A percentile compares a stretch with the other conserved stretches of the same genome.
phyloP scores from a whole-genome alignment of 2,797 vertebrate species.

The Ambastaia sidthimunki region DNA sequence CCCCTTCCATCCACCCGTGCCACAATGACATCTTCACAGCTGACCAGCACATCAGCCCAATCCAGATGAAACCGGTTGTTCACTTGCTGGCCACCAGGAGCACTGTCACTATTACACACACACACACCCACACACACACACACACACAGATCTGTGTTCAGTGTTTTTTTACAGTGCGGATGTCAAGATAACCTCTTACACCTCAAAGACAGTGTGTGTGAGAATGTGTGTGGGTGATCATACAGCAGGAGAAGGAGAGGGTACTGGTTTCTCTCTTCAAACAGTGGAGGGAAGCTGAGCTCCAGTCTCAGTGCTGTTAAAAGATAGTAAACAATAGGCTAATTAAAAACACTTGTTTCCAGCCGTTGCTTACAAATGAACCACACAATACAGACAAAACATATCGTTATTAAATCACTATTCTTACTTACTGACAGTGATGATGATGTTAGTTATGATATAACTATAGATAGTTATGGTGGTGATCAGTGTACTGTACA shows the following conservation, averaged over 20 bases:
- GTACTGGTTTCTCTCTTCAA: constrained; percentile 71
- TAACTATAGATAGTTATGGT: no score
- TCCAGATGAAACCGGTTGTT: constrained; percentile 54
- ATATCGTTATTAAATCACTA: no score
- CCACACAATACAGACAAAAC: no score
- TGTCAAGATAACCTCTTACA: no score
- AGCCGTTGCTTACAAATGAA: no score
- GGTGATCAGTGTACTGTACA: no score
- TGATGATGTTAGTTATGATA: no score
- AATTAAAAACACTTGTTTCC: no score
- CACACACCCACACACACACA: not conserved
- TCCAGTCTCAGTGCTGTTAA: constrained; percentile 73
- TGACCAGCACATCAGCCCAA: constrained; percentile 61
- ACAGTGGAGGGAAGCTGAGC: constrained; percentile 69
- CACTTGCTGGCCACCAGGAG: constrained; percentile 56
- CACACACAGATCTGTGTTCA: not conserved
- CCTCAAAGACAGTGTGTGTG: constrained; percentile 10
- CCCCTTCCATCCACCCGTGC: constrained; percentile 59
- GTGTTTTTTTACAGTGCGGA: not conserved
- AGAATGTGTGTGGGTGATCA: constrained; percentile 48
- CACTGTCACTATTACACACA: constrained; percentile 51
- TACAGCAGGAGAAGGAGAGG: constrained; percentile 77
- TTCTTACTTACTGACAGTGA: no score
- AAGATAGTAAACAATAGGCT: constrained; percentile 11
- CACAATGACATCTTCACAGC: constrained; percentile 56